Base-by-base conservation (phyloP, 2,113 vertebrate species). In the Hippocampus guttulatus region DNA sequence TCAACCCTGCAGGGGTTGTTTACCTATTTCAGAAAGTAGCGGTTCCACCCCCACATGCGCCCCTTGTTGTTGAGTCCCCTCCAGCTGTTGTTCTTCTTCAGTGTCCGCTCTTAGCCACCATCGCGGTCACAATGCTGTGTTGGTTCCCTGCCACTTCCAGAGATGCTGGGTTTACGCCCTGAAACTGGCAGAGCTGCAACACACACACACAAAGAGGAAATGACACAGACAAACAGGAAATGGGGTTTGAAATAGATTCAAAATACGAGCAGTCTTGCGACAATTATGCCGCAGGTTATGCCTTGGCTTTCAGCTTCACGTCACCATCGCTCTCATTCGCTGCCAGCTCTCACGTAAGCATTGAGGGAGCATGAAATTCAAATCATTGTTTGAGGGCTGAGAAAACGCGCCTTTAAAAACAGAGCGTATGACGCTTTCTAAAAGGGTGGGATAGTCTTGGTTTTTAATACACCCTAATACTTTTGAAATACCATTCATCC, bases 111-210 rank as follows among this genome's bases (percentile, higher is more conserved):
- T 54, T 64, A 79, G 79, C 84, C 58, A 72, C 54, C 76, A 80
- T 68, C 73, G 76, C 51, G 55, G 74, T 87, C 77, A 38, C 75
- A 70, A 79, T 64, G 71, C 80, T 83, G 77, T 58, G 73, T 79
- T 88, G 77, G 77, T 71, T 81, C 72, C 83, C 83, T 80, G 82
- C 74, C 49, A 38, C 81, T 85, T 81, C 73, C 80, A 79, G 82
- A 84, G 82, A 61, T 55, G 74, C 51, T 67, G 77, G 76, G 79
- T 23, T 64, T 79, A 87, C 76, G 78, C 77, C 81, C 68, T 80
- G 70, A 79, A 80, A 83, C 81, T 81, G 85, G 82, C 85, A 89
- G 86, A 81, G 64, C 91, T 92, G 89, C 74, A 90, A 86, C 51
- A 52, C 57, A 60, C 33, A 33, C 30, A 33, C 30, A 33, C 54